Evolutionary conservation across 2,888 invertebrate species (phyloP).

Genomic region (Helleia helle): DNA sequence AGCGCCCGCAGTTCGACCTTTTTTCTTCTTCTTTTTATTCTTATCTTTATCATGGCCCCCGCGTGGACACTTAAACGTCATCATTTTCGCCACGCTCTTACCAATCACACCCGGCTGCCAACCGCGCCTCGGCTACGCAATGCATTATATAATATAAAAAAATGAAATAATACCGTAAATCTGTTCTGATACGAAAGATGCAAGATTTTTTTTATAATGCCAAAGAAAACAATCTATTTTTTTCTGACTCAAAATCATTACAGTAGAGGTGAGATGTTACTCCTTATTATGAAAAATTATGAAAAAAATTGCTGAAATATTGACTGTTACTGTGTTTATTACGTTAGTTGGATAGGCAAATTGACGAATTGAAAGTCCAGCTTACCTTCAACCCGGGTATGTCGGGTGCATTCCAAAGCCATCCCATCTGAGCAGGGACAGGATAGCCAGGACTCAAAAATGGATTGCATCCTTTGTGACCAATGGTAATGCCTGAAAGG

Average conservation of each 20-base stretch:
- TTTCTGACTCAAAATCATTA: no score
- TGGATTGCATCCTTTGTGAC: conserved; percentile 69
- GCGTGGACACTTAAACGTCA: conserved; percentile 56
- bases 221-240: no score
- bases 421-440: conserved; percentile 79
- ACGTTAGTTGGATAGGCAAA: no score
- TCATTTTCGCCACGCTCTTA: conserved; percentile 58
- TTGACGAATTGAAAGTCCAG: no score
- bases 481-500: conserved; percentile 54
- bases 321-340: no score
- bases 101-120: conserved; percentile 75
- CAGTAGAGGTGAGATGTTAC: no score
- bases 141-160: neutral
- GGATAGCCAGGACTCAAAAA: conserved; percentile 53
- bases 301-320: no score
- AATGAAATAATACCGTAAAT: no score
- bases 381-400: conserved; percentile 57
- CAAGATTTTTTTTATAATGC: no score
- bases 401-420: conserved; percentile 74
- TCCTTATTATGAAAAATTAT: no score
- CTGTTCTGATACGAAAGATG: no score
- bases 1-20: conserved; percentile 30
- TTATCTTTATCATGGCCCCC: conserved; percentile 49
- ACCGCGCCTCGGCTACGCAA: conserved; percentile 56
- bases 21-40: conserved; percentile 53